These are phyloP conservation scores for Mionectes olivaceus DNA, from an alignment of 2,797 vertebrate genomes.

Conservation along the genomic window DNA sequence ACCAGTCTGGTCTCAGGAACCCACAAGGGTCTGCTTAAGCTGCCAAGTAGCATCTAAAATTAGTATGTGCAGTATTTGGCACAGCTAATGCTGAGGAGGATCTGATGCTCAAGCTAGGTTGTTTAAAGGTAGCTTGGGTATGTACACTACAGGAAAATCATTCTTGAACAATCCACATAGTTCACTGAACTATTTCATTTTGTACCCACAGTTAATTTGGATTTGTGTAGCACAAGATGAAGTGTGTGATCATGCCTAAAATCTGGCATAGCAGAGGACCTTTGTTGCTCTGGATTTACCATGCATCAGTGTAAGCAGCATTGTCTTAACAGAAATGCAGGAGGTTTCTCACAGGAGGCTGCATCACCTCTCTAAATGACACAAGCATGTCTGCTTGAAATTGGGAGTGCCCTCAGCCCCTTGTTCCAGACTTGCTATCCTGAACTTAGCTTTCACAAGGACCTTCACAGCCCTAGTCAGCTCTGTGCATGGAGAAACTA, in stretches of 20 bases:
- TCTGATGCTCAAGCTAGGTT: neutral
- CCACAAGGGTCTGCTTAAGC: neutral
- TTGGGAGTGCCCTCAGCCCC: neutral
- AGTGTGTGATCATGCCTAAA: rapidly evolving
- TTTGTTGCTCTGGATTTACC: neutral
- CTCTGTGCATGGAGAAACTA: neutral
- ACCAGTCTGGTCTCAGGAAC: rapidly evolving
- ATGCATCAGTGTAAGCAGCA: neutral
- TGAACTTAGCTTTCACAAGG: neutral
- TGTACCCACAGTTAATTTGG: neutral
- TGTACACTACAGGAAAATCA: neutral
- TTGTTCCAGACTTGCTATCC: too few relatives aligned
- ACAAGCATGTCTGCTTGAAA: neutral
- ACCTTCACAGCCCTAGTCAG: neutral
- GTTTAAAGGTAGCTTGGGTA: neutral
- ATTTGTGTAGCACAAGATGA: neutral
- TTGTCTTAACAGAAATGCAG: neutral
- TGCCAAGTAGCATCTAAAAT: neutral
- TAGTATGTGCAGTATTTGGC: neutral
- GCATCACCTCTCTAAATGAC: neutral
- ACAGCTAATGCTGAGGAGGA: neutral
- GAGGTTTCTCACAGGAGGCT: constrained; percentile 5
- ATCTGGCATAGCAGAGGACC: neutral
- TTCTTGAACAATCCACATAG: neutral
- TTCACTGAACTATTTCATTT: neutral